Conservation (phyloP, 2,888 invertebrate species). For the Synergus itoensis region DNA sequence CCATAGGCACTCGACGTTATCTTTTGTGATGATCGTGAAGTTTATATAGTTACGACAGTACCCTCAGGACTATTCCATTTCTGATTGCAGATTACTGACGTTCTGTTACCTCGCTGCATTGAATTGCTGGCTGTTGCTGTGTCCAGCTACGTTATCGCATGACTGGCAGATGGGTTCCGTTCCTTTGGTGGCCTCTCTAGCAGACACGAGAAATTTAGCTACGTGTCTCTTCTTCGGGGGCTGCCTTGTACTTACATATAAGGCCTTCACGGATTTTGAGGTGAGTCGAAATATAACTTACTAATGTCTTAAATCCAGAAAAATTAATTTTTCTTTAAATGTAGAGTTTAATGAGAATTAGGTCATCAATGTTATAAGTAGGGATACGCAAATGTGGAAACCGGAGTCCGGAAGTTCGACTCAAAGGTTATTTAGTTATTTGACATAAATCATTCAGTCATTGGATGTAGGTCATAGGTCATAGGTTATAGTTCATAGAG, state of each 20-base stretch:
- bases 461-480: too few species aligned
- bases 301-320: background rate
- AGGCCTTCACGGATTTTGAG: constrained; percentile 84
- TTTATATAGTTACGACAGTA: background rate
- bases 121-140: constrained; percentile 91
- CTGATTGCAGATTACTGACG: constrained; percentile 85
- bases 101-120: constrained; percentile 90
- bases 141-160: constrained; percentile 88
- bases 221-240: constrained; percentile 85
- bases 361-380: too few species aligned
- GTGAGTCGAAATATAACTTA: constrained; percentile 76
- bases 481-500: too few species aligned
- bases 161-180: constrained; percentile 96
- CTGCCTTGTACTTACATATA: constrained; percentile 82
- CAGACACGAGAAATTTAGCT: constrained; percentile 86
- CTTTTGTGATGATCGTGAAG: background rate
- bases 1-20: background rate
- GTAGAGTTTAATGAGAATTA: background rate
- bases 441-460: too few species aligned
- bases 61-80: constrained; percentile 39
- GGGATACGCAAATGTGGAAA: too few species aligned
- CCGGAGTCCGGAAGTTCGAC: too few species aligned
- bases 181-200: constrained; percentile 85
- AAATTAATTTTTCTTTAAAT: accelerated
- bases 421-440: too few species aligned